A percentile compares a stretch with the other conserved stretches of the same genome.
These are phyloP conservation scores for Venustaconcha ellipsiformis DNA, from an alignment of 1,140 invertebrate genomes.

Conservation along the genomic window DNA sequence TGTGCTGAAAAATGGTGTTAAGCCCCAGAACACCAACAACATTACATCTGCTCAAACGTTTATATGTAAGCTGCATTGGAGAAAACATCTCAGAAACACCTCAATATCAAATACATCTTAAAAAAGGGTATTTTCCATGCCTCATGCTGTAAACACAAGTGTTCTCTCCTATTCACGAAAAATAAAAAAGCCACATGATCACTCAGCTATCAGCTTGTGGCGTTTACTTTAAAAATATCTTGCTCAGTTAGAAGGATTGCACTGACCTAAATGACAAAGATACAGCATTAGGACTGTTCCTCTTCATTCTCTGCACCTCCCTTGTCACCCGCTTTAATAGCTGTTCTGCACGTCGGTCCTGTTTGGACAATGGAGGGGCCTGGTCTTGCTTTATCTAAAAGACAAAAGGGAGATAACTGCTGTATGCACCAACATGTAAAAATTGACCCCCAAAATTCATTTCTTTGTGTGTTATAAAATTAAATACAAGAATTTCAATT, in stretches of 20 bases:
- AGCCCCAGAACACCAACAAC: too few relatives aligned
- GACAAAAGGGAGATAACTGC: too few relatives aligned
- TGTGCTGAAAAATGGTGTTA: too few relatives aligned
- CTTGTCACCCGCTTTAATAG: slow-evolving; percentile 57
- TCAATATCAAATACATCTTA: background rate
- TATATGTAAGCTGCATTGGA: background rate
- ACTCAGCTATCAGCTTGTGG: background rate
- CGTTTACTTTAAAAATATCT: background rate
- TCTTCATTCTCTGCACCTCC: slow-evolving; percentile 87
- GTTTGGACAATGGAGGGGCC: slow-evolving; percentile 39
- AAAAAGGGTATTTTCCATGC: background rate
- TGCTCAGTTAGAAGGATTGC: background rate
- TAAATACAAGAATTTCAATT: too few relatives aligned
- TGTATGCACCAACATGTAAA: too few relatives aligned
- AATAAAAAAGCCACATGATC: background rate
- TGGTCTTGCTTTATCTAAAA: slow-evolving; percentile 27
- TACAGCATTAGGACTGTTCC: slow-evolving; percentile 88
- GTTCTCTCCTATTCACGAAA: background rate
- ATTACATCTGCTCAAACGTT: too few relatives aligned
- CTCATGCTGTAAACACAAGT: background rate
- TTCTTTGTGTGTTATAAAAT: too few relatives aligned
- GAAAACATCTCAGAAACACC: background rate
- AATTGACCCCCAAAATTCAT: too few relatives aligned
- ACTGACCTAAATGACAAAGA: slow-evolving; percentile 93
- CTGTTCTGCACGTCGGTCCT: slow-evolving; percentile 49